Evolutionary conservation across 2,113 vertebrate genomes (phyloP).

Genomic region (Craseonycteris thonglongyai): DNA sequence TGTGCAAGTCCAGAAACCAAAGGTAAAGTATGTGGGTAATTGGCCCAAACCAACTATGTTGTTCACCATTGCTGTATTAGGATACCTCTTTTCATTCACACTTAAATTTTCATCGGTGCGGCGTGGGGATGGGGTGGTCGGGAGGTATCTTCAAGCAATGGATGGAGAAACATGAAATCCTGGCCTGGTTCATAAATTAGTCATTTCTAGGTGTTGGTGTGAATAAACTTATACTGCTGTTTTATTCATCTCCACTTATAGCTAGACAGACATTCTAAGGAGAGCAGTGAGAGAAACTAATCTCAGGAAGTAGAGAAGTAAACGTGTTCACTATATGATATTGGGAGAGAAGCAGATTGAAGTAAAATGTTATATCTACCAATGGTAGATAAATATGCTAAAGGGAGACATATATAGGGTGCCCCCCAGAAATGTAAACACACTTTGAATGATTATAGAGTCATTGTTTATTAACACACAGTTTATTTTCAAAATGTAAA

Average conservation of each 20-base stretch:
- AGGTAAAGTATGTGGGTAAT: not conserved
- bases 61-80: not conserved
- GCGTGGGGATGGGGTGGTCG: not conserved
- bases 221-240: not conserved
- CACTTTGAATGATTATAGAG: too few species aligned
- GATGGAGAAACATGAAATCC: not conserved
- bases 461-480: too few species aligned
- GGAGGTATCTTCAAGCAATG: not conserved
- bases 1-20: not conserved
- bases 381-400: not conserved
- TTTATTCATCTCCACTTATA: too few species aligned
- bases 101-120: not conserved
- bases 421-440: too few species aligned
- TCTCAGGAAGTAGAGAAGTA: too few species aligned
- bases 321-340: too few species aligned
- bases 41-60: not conserved
- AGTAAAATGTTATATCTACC: not conserved
- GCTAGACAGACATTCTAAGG: too few species aligned
- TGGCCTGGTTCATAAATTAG: not conserved
- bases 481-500: too few species aligned
- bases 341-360: not conserved
- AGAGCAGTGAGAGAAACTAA: too few species aligned
- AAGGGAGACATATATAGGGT: not conserved
- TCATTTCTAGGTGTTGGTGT: not conserved
- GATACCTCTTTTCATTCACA: not conserved